Conservation (phyloP, 2,113 vertebrate species). For the Tyrannus savana region DNA sequence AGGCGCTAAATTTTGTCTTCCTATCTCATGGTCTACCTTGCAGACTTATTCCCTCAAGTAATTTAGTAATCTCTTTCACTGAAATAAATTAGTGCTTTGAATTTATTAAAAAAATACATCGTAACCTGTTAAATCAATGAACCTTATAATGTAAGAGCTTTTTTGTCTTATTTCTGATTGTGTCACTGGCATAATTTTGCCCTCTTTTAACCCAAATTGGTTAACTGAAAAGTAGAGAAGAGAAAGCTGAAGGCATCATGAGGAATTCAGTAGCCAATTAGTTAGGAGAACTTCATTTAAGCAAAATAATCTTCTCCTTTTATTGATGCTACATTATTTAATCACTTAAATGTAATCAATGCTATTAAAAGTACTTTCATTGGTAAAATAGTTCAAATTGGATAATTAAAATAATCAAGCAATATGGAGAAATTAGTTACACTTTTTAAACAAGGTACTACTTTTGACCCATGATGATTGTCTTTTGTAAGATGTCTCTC, state of each 20-base stretch:
- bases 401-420: background rate
- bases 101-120: background rate
- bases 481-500: background rate
- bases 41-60: background rate
- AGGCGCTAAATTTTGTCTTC: background rate
- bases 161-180: background rate
- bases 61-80: background rate
- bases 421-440: background rate
- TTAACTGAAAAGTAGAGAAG: background rate
- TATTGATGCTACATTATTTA: background rate
- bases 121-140: background rate
- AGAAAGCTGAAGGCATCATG: background rate
- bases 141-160: rapidly evolving
- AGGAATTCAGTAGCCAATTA: background rate
- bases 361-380: background rate
- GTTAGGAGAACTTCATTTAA: background rate
- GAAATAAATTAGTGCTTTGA: background rate
- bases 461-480: background rate
- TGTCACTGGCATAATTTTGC: background rate
- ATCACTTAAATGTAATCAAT: background rate
- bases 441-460: background rate
- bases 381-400: background rate
- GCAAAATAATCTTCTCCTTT: background rate
- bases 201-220: background rate
- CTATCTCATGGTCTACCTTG: background rate